Percentiles rank a stretch among this genome's conserved stretches.
Evolutionary conservation across 2,797 vertebrate species (phyloP).

Genomic region (Acanthopagrus latus): DNA sequence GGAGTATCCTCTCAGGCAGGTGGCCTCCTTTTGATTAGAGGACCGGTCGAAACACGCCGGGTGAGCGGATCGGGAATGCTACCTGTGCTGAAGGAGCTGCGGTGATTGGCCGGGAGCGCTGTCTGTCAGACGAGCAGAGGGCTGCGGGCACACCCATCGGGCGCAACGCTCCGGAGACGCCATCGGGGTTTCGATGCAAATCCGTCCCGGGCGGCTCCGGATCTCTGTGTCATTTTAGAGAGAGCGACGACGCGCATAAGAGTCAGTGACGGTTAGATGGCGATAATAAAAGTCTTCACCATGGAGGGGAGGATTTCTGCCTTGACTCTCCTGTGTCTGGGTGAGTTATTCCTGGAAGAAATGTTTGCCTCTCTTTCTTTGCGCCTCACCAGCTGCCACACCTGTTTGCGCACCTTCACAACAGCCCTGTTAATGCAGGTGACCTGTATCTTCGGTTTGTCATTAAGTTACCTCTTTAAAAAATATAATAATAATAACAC

Average conservation of each 20-base stretch:
- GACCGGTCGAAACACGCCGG: slow-evolving; percentile 54
- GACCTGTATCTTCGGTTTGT: background rate
- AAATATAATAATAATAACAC: too few relatives aligned
- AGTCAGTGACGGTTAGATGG: background rate
- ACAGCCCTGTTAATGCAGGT: background rate
- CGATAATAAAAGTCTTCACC: background rate
- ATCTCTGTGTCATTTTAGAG: background rate
- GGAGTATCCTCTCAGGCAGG: too few relatives aligned
- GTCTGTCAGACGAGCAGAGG: slow-evolving; percentile 47
- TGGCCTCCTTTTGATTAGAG: background rate
- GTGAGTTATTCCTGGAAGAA: slow-evolving; percentile 56
- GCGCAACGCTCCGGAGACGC: background rate
- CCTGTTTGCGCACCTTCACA: slow-evolving; percentile 53
- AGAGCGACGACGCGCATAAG: rapidly evolving
- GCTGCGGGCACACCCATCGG: slow-evolving; percentile 17
- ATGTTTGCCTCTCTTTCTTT: background rate
- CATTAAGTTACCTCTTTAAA: background rate
- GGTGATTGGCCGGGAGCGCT: slow-evolving; percentile 60
- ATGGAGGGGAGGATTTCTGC: slow-evolving; percentile 41
- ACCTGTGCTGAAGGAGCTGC: background rate
- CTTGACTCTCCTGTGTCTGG: slow-evolving; percentile 39
- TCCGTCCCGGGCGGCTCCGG: background rate
- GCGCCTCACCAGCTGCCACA: slow-evolving; percentile 54
- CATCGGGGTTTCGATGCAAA: slow-evolving; percentile 49
- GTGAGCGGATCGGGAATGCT: slow-evolving; percentile 37